Percentiles rank a stretch among this genome's conserved stretches.
Conservation (phyloP, 1,140 invertebrate species). For the Pseudomyrmex dendroicus region DNA sequence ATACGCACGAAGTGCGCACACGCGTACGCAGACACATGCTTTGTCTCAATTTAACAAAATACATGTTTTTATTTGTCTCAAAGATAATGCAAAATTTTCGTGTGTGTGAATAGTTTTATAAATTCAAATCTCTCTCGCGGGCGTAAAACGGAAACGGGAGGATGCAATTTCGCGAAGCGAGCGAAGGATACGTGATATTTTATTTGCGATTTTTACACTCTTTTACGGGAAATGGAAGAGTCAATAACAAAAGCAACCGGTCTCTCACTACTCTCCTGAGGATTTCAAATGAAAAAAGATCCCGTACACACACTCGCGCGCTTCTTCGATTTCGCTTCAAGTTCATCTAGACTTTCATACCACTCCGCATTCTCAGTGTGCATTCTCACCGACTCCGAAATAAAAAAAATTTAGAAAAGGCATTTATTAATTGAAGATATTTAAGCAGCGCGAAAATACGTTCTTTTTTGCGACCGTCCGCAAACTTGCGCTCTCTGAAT, state of each 20-base stretch:
- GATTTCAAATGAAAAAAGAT: background rate
- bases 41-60: background rate
- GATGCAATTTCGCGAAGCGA: background rate
- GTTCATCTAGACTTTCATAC: background rate
- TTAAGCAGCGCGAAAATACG: background rate
- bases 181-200: background rate
- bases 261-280: too few species aligned
- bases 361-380: background rate
- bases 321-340: slow-evolving; percentile 19
- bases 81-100: background rate
- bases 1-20: background rate
- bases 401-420: background rate
- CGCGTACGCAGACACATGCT: background rate
- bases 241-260: background rate
- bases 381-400: background rate
- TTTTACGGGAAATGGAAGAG: background rate
- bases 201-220: background rate
- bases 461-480: background rate
- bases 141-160: too few species aligned
- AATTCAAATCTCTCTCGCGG: too few species aligned
- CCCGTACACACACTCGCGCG: too few species aligned
- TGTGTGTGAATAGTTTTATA: too few species aligned
- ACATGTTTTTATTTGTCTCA: background rate
- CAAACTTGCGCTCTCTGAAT: background rate
- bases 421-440: slow-evolving; percentile 30